These are phyloP conservation scores for Brachyopa scutellaris DNA, from an alignment of 2,888 invertebrate genomes.

Conservation along the genomic window DNA sequence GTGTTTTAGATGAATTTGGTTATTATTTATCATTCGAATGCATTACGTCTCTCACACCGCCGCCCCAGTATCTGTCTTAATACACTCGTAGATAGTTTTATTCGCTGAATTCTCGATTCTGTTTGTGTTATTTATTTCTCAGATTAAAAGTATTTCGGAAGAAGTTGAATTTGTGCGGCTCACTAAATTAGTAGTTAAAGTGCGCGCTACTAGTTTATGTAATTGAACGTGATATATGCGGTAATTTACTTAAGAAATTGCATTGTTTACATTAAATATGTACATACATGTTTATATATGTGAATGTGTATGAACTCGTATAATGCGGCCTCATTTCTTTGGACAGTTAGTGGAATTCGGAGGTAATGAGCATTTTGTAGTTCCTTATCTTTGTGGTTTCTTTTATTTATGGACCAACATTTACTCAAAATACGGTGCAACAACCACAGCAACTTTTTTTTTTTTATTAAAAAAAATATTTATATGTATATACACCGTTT, in stretches of 20 bases:
- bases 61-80: not conserved
- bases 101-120: conserved; percentile 15
- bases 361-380: not conserved
- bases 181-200: not conserved
- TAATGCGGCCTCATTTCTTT: not conserved
- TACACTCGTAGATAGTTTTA: no score
- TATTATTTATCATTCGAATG: conserved; percentile 30
- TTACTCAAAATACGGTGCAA: not conserved
- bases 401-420: not conserved
- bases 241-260: no score
- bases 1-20: not conserved
- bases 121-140: conserved; percentile 1
- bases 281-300: no score
- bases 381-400: not conserved
- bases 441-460: not conserved
- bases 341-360: not conserved
- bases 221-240: conserved; percentile 1
- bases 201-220: conserved; percentile 2
- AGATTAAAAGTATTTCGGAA: not conserved
- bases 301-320: no score
- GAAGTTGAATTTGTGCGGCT: not conserved
- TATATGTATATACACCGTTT: no score
- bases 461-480: no score
- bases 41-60: conserved; percentile 7
- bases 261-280: no score